Evolutionary conservation across 2,888 invertebrate species (phyloP).

Genomic region (Catocala nupta): DNA sequence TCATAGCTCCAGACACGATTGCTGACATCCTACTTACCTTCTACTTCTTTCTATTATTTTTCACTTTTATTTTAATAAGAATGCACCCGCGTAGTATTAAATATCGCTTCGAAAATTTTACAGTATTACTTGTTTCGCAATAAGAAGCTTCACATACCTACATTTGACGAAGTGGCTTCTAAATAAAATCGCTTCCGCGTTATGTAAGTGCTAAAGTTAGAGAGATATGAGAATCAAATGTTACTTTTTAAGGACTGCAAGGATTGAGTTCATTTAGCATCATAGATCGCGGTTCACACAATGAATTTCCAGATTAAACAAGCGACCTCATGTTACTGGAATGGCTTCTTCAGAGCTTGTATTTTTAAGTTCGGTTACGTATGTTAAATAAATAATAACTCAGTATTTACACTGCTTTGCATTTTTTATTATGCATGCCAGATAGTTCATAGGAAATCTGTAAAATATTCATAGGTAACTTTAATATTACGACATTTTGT

Average conservation of each 20-base stretch:
- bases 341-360: conserved; percentile 85
- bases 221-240: conserved; percentile 64
- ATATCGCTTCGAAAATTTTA: conserved; percentile 80
- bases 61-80: conserved; percentile 83
- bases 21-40: conserved; percentile 82
- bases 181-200: conserved; percentile 81
- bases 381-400: conserved; percentile 66
- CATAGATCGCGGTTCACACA: conserved; percentile 78
- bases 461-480: conserved; percentile 63
- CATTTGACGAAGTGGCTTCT: conserved; percentile 79
- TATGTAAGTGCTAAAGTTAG: conserved; percentile 76
- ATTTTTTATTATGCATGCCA: conserved; percentile 86
- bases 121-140: conserved; percentile 72
- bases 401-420: conserved; percentile 83
- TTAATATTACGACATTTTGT: conserved; percentile 38
- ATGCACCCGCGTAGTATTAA: conserved; percentile 84
- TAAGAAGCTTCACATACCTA: conserved; percentile 79
- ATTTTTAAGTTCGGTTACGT: conserved; percentile 75
- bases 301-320: conserved; percentile 72
- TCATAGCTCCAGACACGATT: conserved; percentile 82
- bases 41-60: conserved; percentile 82
- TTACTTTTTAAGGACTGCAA: conserved; percentile 68
- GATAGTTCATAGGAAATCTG: conserved; percentile 80
- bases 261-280: conserved; percentile 76
- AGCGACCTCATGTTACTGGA: conserved; percentile 78